Evolutionary conservation across 2,113 vertebrate genomes (phyloP).

Genomic region (Mesembrinibis cayennensis): DNA sequence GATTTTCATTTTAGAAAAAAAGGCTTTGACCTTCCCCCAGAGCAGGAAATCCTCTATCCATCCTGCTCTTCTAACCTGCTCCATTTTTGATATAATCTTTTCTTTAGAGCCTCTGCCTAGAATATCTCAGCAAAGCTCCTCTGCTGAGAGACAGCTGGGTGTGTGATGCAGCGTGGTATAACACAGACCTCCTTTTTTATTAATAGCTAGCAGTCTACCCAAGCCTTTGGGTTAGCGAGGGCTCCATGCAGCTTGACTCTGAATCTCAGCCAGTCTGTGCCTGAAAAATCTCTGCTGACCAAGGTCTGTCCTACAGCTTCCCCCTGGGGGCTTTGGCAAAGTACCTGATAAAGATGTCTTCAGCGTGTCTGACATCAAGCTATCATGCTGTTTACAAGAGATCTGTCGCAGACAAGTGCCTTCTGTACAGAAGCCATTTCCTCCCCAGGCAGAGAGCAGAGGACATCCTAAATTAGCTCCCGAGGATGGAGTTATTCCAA

Average conservation of each 20-base stretch:
- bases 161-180: background rate
- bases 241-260: background rate
- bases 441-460: constrained; percentile 38
- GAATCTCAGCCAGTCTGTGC: background rate
- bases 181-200: background rate
- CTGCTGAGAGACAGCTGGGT: background rate
- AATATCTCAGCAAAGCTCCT: background rate
- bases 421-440: constrained; percentile 19
- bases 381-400: constrained; percentile 44
- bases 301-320: constrained; percentile 1
- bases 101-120: background rate
- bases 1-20: background rate
- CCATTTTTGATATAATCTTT: background rate
- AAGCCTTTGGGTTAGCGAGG: background rate
- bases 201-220: background rate
- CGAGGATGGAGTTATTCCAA: constrained; percentile 12
- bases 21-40: background rate
- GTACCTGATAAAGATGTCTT: constrained; percentile 57
- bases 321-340: constrained; percentile 7
- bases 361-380: background rate
- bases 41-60: background rate
- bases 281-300: constrained; percentile 39
- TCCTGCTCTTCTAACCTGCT: background rate
- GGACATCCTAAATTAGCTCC: constrained; percentile 25
- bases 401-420: constrained; percentile 56